Base-by-base conservation (phyloP, 2,888 invertebrate genomes). In the Maniola hyperantus region DNA sequence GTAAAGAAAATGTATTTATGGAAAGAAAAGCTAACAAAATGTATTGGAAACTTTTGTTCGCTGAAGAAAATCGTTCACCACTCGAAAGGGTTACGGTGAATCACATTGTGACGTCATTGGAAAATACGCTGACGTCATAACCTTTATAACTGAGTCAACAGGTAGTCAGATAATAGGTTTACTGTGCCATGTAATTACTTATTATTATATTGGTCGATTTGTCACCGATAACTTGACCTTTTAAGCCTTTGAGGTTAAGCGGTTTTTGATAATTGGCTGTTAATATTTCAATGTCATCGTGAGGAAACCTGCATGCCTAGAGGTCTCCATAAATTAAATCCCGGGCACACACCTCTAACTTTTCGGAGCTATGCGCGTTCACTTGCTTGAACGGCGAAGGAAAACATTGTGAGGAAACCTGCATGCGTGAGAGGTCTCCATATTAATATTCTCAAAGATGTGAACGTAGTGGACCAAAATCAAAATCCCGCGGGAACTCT, bases 121-220 rank as follows among this genome's bases (percentile, higher is more conserved):
- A n/a, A 64, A 64, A 55, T 11, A 54, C 44, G 18, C 11, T 57
- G 55, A 57, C 64, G 64, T 64, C 64, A 64, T 26, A 4, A 42
- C 48, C 15, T 46, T 46, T 11, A 15, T 34, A 33, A 34, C 46
- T 59, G 59, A 59, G 59, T 59, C 59, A 59, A 55, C 57, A 50
- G 20, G 46, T 51, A 63, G 50, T 11, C 44, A 44, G 44, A 46
- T 44, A 63, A 63, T 53, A 13, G 44, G 20, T 53, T 55, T 55
- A 7, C 18, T 11, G 42, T 57, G 57, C 57, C 13, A 20, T 42
- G 42, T 57, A 26, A 42, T 39, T 11, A 11, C 10, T 10, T 11
- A 39, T 39, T 36, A 36, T 36, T 42, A 42, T 42, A 57, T 6
- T 42, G 57, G 42, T 42, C 20, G 42, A 42, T 57, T 57, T 57